Evolutionary conservation across 2,888 invertebrate species (phyloP).

Genomic region (Chalcis sispes): DNA sequence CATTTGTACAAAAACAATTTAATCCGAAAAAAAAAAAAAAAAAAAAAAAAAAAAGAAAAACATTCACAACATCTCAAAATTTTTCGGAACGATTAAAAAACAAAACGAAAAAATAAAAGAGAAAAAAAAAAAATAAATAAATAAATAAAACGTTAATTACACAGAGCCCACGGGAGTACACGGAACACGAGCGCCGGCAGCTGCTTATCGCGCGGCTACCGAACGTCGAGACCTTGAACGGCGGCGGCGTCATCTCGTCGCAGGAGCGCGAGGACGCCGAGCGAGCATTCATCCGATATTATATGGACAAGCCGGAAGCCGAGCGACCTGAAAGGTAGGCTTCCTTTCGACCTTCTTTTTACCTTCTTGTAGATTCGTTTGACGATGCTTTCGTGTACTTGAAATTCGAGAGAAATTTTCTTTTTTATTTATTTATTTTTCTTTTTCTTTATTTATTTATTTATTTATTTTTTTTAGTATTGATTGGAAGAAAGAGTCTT

Average conservation of each 20-base stretch:
- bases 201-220: conserved; percentile 92
- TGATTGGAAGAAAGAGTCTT: too few relatives aligned
- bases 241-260: conserved; percentile 88
- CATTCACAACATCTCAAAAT: too few relatives aligned
- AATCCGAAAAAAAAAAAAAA: too few relatives aligned
- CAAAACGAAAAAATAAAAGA: background rate
- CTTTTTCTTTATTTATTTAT: too few relatives aligned
- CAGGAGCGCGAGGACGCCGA: conserved; percentile 95
- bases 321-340: conserved; percentile 87
- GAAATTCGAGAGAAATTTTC: too few relatives aligned
- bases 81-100: too few relatives aligned
- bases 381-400: background rate
- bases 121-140: background rate
- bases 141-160: conserved; percentile 35
- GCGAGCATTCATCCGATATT: conserved; percentile 93
- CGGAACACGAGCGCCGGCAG: conserved; percentile 92
- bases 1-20: too few relatives aligned
- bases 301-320: conserved; percentile 91
- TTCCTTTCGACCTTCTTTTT: background rate
- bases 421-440: too few relatives aligned
- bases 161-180: conserved; percentile 83
- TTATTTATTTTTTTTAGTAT: too few relatives aligned
- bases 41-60: too few relatives aligned
- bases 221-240: conserved; percentile 90
- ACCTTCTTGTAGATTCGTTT: too few relatives aligned